Evolutionary conservation across 2,797 vertebrate species (phyloP), one percentile per base, ranked within the genome.

Genomic region (Melanotaenia nigrans): DNA sequence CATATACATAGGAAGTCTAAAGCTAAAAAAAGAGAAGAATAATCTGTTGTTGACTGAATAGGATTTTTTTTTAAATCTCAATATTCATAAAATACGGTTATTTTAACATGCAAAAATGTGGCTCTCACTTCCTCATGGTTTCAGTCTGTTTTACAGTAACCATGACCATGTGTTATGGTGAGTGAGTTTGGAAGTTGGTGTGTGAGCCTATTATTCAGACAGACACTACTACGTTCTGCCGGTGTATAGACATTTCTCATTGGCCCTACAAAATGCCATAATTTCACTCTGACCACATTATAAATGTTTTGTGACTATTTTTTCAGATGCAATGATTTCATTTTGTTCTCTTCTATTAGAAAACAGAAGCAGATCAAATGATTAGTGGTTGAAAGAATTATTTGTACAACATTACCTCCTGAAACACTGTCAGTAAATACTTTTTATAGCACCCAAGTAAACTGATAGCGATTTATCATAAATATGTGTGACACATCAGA

Each of bases 131-230:
- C 61, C 54, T 7, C 9, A n/a, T 60, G 22, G 24, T 45, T 60
- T 73, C 28, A 25, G 7, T 25, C 13, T 42, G 9, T 60, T 45
- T 20, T 40, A 36, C 36, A 61, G 36, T 47, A 54, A 73, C 22
- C 22, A 49, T 55, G 12, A 28, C 53, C 53, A 18, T 56, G 54
- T 30, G 14, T 32, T 56, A 56, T 3, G 3, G 14, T 51, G 16
- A 38, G 36, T 4, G 22, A 25, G 59, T 40, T 55, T 42, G 12
- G 2, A 51, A n/a, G 1, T 12, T 60, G 5, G 13, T 24, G 18
- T 24, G 8, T 51, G 47, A 57, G 25, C 18, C 1, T 3, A 12
- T 20, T 47, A 24, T 11, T 45, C 28, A 13, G 14, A 28, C 16
- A n/a, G 12, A 4, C 20, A 38, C 55, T 28, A 42, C n/a, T 38